Evolutionary conservation across 2,888 invertebrate genomes (phyloP).

Genomic region (Lithophane ornitopus): DNA sequence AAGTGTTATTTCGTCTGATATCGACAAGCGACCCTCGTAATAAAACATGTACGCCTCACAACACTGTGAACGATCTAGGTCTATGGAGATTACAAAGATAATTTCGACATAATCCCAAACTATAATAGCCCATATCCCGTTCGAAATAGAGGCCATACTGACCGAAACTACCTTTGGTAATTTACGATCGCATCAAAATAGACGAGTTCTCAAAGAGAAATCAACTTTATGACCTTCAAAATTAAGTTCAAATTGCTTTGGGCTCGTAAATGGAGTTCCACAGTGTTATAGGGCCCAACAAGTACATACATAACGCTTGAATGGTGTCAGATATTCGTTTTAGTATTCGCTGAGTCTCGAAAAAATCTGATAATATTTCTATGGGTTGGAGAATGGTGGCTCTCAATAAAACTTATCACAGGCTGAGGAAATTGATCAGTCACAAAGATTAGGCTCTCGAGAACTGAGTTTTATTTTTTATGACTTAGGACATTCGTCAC

Average conservation of each 20-base stretch:
- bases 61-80: conserved; percentile 60
- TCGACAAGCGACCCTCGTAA: conserved; percentile 55
- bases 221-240: conserved; percentile 54
- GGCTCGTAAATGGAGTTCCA: conserved; percentile 50
- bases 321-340: conserved; percentile 67
- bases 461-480: conserved; percentile 43
- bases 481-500: conserved; percentile 34
- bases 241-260: conserved; percentile 62
- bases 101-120: conserved; percentile 29
- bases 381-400: conserved; percentile 60
- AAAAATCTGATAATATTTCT: conserved; percentile 73
- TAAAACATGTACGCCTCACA: conserved; percentile 64
- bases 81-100: conserved; percentile 50
- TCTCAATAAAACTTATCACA: conserved; percentile 58
- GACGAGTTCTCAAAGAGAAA: conserved; percentile 56
- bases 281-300: conserved; percentile 59
- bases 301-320: conserved; percentile 62
- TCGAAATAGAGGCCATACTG: conserved; percentile 51
- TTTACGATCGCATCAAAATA: conserved; percentile 63
- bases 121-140: conserved; percentile 49
- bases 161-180: conserved; percentile 59
- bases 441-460: conserved; percentile 44
- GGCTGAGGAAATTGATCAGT: conserved; percentile 49
- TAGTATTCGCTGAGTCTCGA: conserved; percentile 69
- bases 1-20: conserved; percentile 52